Percentiles rank a stretch among this genome's conserved stretches.
Evolutionary conservation across 92 coral and sea anemone genomes (phyloP).

Genomic region (Porites cylindrica): DNA sequence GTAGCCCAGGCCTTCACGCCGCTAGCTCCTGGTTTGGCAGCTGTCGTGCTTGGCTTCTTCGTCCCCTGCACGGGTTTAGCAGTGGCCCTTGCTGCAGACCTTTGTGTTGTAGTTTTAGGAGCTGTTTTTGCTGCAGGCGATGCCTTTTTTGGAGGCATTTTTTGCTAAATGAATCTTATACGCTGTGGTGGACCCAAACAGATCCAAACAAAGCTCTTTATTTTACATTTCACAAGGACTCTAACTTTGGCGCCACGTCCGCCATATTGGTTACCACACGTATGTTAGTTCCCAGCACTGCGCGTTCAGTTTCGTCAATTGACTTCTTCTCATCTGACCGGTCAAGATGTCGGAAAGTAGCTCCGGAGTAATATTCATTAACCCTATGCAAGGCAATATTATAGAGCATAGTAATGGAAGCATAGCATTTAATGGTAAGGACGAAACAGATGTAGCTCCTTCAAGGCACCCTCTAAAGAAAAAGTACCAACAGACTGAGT

Average conservation of each 20-base stretch:
- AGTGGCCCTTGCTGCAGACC: constrained; percentile 55
- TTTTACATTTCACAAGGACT: neutral
- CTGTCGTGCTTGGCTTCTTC: constrained; percentile 29
- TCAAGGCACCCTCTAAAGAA: constrained; percentile 53
- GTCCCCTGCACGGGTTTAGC: constrained; percentile 8
- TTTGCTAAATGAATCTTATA: neutral
- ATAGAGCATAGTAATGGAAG: neutral
- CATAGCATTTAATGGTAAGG: constrained; percentile 31
- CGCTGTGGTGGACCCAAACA: neutral
- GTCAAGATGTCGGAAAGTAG: neutral
- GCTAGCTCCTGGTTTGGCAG: constrained; percentile 35
- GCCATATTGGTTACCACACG: constrained; percentile 5
- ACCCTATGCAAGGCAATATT: neutral
- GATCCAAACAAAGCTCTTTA: neutral
- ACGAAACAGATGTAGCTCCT: constrained; percentile 85
- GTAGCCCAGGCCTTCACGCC: constrained; percentile 23
- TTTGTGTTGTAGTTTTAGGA: constrained; percentile 61
- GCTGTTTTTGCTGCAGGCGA: constrained; percentile 58
- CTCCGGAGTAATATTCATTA: neutral
- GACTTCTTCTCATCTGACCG: neutral
- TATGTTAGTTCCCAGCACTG: constrained; percentile 32
- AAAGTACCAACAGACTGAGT: constrained; percentile 25
- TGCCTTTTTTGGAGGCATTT: constrained; percentile 89
- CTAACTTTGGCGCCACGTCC: neutral
- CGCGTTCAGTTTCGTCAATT: neutral